Evolutionary conservation across 2,888 invertebrate genomes (phyloP).

Genomic region (Rhamnusium bicolor): DNA sequence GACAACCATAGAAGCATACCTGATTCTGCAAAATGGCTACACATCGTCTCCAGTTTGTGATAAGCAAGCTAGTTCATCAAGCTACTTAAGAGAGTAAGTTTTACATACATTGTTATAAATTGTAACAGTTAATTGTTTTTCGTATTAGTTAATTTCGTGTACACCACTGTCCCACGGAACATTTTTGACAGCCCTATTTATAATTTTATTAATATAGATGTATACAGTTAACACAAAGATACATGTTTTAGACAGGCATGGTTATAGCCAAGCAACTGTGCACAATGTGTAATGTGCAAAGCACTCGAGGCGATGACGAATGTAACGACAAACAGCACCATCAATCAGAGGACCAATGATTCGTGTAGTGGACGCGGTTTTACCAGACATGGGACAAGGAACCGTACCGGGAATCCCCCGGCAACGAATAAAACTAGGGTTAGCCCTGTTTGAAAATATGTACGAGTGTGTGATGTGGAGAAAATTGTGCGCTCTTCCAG

Average conservation of each 20-base stretch:
- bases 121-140: too few relatives aligned
- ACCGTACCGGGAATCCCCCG: not conserved
- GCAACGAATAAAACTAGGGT: slow-evolving; percentile 12
- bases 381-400: slow-evolving; percentile 12
- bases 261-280: not conserved
- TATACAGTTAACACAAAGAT: not conserved
- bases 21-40: too few relatives aligned
- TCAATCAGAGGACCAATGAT: slow-evolving; percentile 32
- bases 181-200: too few relatives aligned
- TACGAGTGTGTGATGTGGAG: slow-evolving; percentile 49
- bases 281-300: not conserved
- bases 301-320: slow-evolving; percentile 12
- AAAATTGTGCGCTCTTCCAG: slow-evolving; percentile 51
- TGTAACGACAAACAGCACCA: slow-evolving; percentile 27
- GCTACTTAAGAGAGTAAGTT: too few relatives aligned
- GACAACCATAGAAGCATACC: too few relatives aligned
- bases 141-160: too few relatives aligned
- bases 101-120: too few relatives aligned
- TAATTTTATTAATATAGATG: too few relatives aligned
- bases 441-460: slow-evolving; percentile 41
- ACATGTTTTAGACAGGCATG: not conserved
- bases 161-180: too few relatives aligned
- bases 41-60: too few relatives aligned
- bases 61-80: too few relatives aligned
- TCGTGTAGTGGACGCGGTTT: slow-evolving; percentile 26